Conservation (phyloP, 2,113 vertebrate genomes). For the Microcebus jonahi region DNA sequence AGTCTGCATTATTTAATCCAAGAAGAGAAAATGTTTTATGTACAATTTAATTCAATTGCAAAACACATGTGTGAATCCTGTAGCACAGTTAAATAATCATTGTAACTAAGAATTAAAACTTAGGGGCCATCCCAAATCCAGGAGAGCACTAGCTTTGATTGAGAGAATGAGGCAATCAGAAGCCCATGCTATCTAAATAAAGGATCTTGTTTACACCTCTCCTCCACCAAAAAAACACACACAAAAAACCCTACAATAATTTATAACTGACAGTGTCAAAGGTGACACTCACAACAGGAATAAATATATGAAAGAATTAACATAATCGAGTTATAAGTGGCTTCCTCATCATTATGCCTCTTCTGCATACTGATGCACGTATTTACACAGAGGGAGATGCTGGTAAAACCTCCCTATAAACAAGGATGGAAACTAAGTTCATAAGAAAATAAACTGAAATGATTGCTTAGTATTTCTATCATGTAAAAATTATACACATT, state of each 20-base stretch:
- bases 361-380: neutral
- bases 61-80: neutral
- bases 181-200: conserved; percentile 17
- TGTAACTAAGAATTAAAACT: conserved; percentile 5
- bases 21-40: neutral
- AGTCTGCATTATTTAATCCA: neutral
- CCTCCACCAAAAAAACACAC: neutral
- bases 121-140: neutral
- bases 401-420: neutral
- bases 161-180: conserved; percentile 7
- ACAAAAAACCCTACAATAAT: neutral
- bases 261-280: neutral
- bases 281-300: neutral
- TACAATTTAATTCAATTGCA: conserved; percentile 38
- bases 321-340: neutral
- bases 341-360: neutral
- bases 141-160: neutral
- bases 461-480: neutral
- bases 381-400: neutral
- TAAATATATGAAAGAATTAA: neutral
- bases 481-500: neutral
- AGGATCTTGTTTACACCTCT: neutral
- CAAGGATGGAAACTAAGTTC: conserved; percentile 17
- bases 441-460: conserved; percentile 31
- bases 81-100: neutral